These are phyloP conservation scores for Blastobasis adustella DNA, from an alignment of 2,888 invertebrate species.

Conservation along the genomic window DNA sequence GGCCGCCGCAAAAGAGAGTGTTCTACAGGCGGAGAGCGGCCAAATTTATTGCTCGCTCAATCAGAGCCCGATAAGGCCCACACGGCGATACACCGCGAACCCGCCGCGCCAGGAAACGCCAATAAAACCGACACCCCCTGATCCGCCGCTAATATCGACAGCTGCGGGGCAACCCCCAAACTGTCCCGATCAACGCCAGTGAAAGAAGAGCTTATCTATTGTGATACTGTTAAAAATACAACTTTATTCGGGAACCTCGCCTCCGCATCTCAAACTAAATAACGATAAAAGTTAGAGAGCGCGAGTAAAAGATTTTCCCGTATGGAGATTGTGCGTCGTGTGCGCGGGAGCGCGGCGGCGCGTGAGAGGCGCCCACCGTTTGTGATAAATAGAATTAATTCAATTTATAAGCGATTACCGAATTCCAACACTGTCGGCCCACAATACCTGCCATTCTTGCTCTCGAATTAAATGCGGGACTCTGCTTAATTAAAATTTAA, in stretches of 20 bases:
- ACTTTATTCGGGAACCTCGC: too few relatives aligned
- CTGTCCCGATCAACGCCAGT: too few relatives aligned
- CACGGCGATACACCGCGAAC: slow-evolving; percentile 27
- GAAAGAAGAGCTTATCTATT: too few relatives aligned
- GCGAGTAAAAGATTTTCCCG: too few relatives aligned
- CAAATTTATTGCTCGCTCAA: slow-evolving; percentile 52
- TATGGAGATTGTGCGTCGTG: too few relatives aligned
- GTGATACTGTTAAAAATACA: too few relatives aligned
- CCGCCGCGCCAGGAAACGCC: slow-evolving; percentile 11
- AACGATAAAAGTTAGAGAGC: too few relatives aligned
- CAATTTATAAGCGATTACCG: slow-evolving; percentile 15
- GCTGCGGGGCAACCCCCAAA: too few relatives aligned
- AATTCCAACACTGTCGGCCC: slow-evolving; percentile 18
- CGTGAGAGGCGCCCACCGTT: not conserved
- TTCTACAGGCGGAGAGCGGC: slow-evolving; percentile 39
- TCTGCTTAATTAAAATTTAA: slow-evolving; percentile 21
- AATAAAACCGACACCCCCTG: too few relatives aligned
- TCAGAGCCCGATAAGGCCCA: slow-evolving; percentile 42
- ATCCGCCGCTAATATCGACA: too few relatives aligned
- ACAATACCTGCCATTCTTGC: slow-evolving; percentile 19
- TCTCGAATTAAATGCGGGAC: slow-evolving; percentile 13
- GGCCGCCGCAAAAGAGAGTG: slow-evolving; percentile 12
- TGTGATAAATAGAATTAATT: not conserved
- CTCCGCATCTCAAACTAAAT: too few relatives aligned
- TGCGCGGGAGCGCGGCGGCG: not conserved